A percentile compares a stretch with the other conserved stretches of the same genome.
Conservation (phyloP, 2,888 invertebrate genomes). For the Amorpha juglandis region DNA sequence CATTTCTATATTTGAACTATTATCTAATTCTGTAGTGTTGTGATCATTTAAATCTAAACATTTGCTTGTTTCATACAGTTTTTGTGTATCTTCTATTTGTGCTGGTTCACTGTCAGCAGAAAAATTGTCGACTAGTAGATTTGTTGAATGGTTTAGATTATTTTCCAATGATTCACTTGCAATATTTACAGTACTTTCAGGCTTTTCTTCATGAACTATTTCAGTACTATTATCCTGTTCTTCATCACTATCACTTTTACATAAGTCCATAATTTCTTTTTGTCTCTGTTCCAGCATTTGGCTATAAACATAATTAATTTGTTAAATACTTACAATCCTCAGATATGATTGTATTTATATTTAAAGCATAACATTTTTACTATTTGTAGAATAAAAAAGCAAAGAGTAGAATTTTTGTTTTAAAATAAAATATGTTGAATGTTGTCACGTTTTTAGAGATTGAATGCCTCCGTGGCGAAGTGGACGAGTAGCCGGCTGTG, state of each 20-base stretch:
- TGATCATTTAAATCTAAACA: neutral
- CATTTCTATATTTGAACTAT: neutral
- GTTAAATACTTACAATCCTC: neutral
- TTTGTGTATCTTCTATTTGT: neutral
- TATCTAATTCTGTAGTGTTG: neutral
- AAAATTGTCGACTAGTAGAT: neutral
- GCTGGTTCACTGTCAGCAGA: neutral
- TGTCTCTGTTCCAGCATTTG: constrained; percentile 88
- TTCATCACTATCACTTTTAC: constrained; percentile 85
- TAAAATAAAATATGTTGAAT: no score
- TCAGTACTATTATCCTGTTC: constrained; percentile 21
- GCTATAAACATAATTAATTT: constrained; percentile 63
- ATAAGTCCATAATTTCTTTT: constrained; percentile 89
- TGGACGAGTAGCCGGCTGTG: no score
- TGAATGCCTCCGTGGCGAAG: no score
- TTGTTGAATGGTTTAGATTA: neutral
- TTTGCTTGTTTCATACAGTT: neutral
- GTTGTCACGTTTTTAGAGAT: no score
- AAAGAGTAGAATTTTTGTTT: no score
- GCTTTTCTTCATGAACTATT: constrained; percentile 3
- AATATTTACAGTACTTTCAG: neutral
- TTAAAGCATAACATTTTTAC: no score
- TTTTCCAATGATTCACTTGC: neutral
- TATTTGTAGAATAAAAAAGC: no score
- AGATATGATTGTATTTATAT: no score